Conservation (phyloP, 2,113 vertebrate genomes). For the Terrapene triunguis region DNA sequence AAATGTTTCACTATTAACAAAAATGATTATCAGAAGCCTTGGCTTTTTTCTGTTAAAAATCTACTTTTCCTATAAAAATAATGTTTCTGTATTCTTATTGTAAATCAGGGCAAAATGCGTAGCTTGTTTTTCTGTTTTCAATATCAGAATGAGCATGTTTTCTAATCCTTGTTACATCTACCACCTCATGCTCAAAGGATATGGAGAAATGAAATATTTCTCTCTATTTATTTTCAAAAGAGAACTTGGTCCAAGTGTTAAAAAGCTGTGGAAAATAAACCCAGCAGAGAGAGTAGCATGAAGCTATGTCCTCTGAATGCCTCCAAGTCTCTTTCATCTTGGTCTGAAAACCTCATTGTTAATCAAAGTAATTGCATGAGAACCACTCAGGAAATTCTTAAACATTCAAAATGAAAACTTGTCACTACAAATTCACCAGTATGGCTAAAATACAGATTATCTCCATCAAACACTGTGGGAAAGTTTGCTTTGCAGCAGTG, state of each 20-base stretch:
- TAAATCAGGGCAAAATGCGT: accelerated
- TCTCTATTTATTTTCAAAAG: constrained; percentile 2
- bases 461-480: constrained; percentile 60
- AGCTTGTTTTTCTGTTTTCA: neutral
- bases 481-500: constrained; percentile 65
- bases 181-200: neutral
- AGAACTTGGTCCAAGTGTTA: constrained; percentile 17
- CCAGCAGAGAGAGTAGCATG: constrained; percentile 10
- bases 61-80: neutral
- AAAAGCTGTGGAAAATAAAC: constrained; percentile 41
- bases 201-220: neutral
- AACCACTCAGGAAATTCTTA: constrained; percentile 64
- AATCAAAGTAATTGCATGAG: constrained; percentile 73
- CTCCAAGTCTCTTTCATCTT: constrained; percentile 37
- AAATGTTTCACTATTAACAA: neutral
- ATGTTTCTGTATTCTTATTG: neutral
- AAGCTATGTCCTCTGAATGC: constrained; percentile 10
- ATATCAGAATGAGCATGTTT: neutral
- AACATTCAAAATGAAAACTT: constrained; percentile 64
- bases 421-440: constrained; percentile 57
- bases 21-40: neutral
- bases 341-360: constrained; percentile 60
- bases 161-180: neutral
- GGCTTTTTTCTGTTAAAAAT: neutral
- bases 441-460: constrained; percentile 41